Conservation (phyloP, 2,888 invertebrate genomes). For the Cenopis cana region DNA sequence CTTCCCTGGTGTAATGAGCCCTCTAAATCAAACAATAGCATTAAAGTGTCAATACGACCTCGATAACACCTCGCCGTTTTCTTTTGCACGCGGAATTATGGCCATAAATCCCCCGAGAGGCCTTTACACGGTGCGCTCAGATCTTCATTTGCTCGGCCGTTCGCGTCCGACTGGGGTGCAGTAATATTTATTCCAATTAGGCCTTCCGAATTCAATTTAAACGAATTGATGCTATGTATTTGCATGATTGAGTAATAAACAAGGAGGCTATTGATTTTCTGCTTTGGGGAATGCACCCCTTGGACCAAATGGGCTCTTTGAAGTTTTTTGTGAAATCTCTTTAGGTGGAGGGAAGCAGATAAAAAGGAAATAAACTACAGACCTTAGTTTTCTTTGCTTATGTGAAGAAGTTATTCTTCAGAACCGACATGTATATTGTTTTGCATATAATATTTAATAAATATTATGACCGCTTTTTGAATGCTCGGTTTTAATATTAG, state of each 20-base stretch:
- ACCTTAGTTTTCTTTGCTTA: not conserved
- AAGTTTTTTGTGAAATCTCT: slow-evolving; percentile 41
- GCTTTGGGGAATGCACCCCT: slow-evolving; percentile 43
- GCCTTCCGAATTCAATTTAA: slow-evolving; percentile 45
- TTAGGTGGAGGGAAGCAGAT: slow-evolving; percentile 19
- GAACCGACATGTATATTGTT: no score
- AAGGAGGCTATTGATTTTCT: slow-evolving; percentile 44
- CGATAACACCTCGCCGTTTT: slow-evolving; percentile 83
- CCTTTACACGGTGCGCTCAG: slow-evolving; percentile 65
- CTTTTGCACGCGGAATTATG: slow-evolving; percentile 80
- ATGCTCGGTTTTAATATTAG: no score
- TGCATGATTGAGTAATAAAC: slow-evolving; percentile 46
- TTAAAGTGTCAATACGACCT: slow-evolving; percentile 83
- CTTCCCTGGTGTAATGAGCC: slow-evolving; percentile 80
- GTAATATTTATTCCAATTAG: slow-evolving; percentile 44
- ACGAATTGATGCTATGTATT: slow-evolving; percentile 44
- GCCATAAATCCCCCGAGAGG: slow-evolving; percentile 74
- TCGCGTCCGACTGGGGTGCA: slow-evolving; percentile 35
- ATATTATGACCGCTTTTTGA: no score
- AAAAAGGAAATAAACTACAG: slow-evolving; percentile 1
- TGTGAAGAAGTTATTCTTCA: not conserved
- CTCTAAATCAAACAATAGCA: slow-evolving; percentile 85
- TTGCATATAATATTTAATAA: no score
- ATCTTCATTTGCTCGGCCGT: slow-evolving; percentile 46
- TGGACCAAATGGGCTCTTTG: slow-evolving; percentile 42